These are phyloP conservation scores for Muschampia plurimacula DNA, from an alignment of 2,888 invertebrate genomes.

Conservation along the genomic window DNA sequence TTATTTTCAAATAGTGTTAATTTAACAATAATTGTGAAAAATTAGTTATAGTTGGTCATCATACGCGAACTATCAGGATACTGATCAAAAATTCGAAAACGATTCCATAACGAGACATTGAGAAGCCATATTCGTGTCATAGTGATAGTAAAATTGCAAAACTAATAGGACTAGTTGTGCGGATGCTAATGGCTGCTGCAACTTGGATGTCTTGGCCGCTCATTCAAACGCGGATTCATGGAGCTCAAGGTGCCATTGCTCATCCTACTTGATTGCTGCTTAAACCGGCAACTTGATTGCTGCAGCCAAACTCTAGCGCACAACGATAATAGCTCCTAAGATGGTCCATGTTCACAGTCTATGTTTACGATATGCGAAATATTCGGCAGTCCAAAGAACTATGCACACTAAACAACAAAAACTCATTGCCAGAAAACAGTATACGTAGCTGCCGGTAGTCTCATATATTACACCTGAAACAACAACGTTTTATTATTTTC, in stretches of 20 bases:
- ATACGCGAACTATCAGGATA: too few relatives aligned
- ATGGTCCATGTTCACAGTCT: conserved; percentile 19
- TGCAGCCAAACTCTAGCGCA: neutral
- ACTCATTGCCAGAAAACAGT: conserved; percentile 89
- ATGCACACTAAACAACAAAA: conserved; percentile 88
- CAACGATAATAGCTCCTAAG: neutral
- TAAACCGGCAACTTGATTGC: neutral
- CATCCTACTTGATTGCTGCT: neutral
- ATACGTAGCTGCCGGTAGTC: conserved; percentile 87
- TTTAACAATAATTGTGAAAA: too few relatives aligned
- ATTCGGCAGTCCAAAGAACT: conserved; percentile 89
- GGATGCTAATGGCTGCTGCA: too few relatives aligned
- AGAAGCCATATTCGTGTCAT: too few relatives aligned
- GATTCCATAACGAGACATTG: too few relatives aligned
- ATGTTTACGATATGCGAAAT: conserved; percentile 59
- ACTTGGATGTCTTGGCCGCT: too few relatives aligned
- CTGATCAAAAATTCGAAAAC: too few relatives aligned
- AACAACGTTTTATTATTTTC: neutral
- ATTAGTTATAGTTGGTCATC: too few relatives aligned
- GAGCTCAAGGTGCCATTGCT: neutral
- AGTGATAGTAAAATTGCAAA: too few relatives aligned
- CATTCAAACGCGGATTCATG: neutral
- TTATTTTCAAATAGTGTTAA: too few relatives aligned
- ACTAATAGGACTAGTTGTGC: too few relatives aligned
- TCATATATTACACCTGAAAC: conserved; percentile 70